phyloP scores from a whole-genome alignment of 2,797 vertebrate species.

The Gallinago nigripennis region DNA sequence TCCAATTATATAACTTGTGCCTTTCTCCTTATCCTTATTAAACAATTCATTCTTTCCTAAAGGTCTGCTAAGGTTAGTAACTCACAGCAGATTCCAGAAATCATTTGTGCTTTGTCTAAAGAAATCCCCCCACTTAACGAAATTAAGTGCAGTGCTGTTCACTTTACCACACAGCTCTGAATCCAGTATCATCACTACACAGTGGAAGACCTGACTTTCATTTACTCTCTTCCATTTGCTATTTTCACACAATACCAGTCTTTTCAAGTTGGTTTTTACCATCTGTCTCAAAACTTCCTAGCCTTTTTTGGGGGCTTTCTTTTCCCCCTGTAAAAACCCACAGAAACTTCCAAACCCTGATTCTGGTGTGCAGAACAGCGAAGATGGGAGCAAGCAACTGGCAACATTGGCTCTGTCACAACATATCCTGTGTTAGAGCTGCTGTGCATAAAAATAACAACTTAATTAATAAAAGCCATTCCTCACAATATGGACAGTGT shows the following conservation, averaged over 20 bases:
- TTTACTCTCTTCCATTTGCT: background rate
- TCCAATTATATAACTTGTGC: background rate
- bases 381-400: fast-evolving
- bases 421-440: fast-evolving
- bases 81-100: background rate
- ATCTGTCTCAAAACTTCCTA: background rate
- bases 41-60: background rate
- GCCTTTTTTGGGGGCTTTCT: background rate
- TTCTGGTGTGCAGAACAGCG: too few species aligned
- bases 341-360: background rate
- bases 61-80: background rate
- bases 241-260: background rate
- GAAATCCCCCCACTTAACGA: background rate
- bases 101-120: background rate
- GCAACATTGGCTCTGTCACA: fast-evolving
- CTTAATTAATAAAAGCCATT: too few species aligned
- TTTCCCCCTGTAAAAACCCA: background rate
- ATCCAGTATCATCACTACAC: too few species aligned
- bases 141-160: fast-evolving
- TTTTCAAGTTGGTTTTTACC: background rate
- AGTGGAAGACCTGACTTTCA: too few species aligned
- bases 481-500: background rate
- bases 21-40: background rate
- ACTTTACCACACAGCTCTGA: background rate
- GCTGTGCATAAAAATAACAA: too few species aligned